A percentile compares a stretch with the other conserved stretches of the same genome.
phyloP scores from a whole-genome alignment of 1,140 invertebrate species.

The Druon quercuslanigerum region DNA sequence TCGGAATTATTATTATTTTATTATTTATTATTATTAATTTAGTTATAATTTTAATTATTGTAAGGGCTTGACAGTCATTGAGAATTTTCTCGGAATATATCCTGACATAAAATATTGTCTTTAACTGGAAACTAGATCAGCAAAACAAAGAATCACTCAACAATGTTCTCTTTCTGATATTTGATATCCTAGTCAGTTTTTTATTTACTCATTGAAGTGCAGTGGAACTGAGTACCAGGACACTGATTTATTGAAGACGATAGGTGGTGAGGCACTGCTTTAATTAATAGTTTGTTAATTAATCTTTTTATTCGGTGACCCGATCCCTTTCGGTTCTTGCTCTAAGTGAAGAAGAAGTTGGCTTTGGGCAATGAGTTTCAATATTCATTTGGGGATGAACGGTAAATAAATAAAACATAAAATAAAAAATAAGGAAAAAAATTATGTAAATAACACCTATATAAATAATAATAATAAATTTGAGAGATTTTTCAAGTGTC shows the following conservation, averaged over 20 bases:
- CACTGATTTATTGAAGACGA: slow-evolving; percentile 12
- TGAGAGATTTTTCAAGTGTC: too few relatives aligned
- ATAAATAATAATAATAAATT: too few relatives aligned
- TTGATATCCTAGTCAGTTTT: not conserved
- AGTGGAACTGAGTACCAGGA: not conserved
- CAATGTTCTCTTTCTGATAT: not conserved
- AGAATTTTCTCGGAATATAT: not conserved
- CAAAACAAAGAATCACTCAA: not conserved
- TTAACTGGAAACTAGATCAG: not conserved
- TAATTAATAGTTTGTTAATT: slow-evolving; percentile 23
- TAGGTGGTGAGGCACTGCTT: slow-evolving; percentile 2
- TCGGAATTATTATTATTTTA: too few relatives aligned
- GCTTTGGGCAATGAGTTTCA: not conserved
- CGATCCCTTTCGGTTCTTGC: not conserved
- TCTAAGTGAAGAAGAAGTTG: not conserved
- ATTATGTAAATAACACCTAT: too few relatives aligned
- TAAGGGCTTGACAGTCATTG: too few relatives aligned
- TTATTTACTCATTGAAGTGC: not conserved
- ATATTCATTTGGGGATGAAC: not conserved
- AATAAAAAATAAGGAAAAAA: too few relatives aligned
- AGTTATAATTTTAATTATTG: too few relatives aligned
- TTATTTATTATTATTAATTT: too few relatives aligned
- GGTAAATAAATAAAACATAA: too few relatives aligned
- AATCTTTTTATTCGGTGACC: slow-evolving; percentile 3
- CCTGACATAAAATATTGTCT: not conserved